A percentile compares a stretch with the other conserved stretches of the same genome.
phyloP scores from a whole-genome alignment of 1,140 invertebrate genomes.

The Drosophila persimilis region DNA sequence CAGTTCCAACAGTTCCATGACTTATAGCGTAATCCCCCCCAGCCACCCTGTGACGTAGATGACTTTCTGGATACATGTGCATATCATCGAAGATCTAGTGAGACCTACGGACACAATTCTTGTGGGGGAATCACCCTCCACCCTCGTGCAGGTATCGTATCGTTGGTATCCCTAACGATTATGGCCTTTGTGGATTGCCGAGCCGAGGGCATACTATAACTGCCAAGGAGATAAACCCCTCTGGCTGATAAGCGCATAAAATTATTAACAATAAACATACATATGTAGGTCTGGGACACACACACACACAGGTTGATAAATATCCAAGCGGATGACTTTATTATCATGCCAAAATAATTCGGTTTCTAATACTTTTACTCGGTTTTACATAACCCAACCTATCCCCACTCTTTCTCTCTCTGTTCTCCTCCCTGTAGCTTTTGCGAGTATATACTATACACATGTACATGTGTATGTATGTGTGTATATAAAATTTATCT shows the following conservation, averaged over 20 bases:
- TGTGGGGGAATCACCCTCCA: slow-evolving; percentile 4
- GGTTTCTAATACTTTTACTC: slow-evolving; percentile 43
- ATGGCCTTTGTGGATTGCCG: slow-evolving; percentile 27
- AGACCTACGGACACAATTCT: no score
- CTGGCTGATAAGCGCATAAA: slow-evolving; percentile 49
- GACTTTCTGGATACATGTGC: no score
- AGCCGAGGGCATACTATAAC: slow-evolving; percentile 13
- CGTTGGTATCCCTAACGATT: slow-evolving; percentile 31
- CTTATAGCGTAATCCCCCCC: slow-evolving; percentile 24
- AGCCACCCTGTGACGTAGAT: slow-evolving; percentile 1
- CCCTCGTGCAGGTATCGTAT: slow-evolving; percentile 22
- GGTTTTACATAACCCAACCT: slow-evolving; percentile 17
- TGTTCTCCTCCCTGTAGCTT: background rate
- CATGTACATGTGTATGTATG: slow-evolving; percentile 17
- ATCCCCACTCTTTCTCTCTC: no score
- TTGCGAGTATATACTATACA: slow-evolving; percentile 19
- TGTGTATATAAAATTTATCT: slow-evolving; percentile 52
- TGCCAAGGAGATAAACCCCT: slow-evolving; percentile 50
- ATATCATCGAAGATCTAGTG: no score
- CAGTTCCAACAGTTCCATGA: slow-evolving; percentile 18
- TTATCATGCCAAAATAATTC: slow-evolving; percentile 32
- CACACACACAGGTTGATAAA: background rate
- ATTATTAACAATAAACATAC: slow-evolving; percentile 40
- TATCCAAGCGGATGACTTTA: slow-evolving; percentile 41
- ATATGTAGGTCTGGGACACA: background rate